Base-by-base conservation (phyloP, 2,888 invertebrate species). In the Amiota communis region DNA sequence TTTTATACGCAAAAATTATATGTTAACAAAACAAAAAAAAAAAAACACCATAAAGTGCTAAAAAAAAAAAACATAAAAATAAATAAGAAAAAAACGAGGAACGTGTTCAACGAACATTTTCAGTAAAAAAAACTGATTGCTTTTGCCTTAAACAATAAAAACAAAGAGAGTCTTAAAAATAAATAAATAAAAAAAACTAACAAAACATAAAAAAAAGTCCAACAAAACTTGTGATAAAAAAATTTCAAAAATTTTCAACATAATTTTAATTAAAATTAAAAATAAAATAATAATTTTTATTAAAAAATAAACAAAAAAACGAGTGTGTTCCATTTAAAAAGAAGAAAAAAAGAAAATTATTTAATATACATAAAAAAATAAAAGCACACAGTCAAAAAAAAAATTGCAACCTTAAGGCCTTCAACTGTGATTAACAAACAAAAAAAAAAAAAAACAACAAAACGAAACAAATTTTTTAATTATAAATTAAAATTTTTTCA, bases 351-450 rank as follows among this genome's bases (percentile, higher is more conserved):
- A 72, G 36, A 17, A 64, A 11, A 74, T 80, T 74, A 76, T 78
- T 76, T 59, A 20, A 12, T 59, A 20, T 59, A 20, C 23, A 59
- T 15, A 17, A 17, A 59, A 59, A 11, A 77, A 73, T 36, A 69
- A 76, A 78, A 15, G 72, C n/a, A 59, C 73, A 68, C 56, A 57
- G 15, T 53, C 74, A 74, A 74, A 80, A 84, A 85, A 86, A 80
- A 83, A 80, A 10, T 59, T 84, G 85, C 86, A 83, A 83, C 83
- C 86, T 79, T 86, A 81, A 84, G 83, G 83, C 86, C 83, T 83
- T 83, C 79, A 83, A 86, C 83, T 83, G 83, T 86, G 86, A 83
- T 83, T 81, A 51, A 73, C 12, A 75, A 69, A 76, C 68, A 64
- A 68, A 74, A 75, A n/a, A 73, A 73, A 71, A 72, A 72, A 57